Conservation (phyloP, 2,113 vertebrate genomes). For the Fregata magnificens region DNA sequence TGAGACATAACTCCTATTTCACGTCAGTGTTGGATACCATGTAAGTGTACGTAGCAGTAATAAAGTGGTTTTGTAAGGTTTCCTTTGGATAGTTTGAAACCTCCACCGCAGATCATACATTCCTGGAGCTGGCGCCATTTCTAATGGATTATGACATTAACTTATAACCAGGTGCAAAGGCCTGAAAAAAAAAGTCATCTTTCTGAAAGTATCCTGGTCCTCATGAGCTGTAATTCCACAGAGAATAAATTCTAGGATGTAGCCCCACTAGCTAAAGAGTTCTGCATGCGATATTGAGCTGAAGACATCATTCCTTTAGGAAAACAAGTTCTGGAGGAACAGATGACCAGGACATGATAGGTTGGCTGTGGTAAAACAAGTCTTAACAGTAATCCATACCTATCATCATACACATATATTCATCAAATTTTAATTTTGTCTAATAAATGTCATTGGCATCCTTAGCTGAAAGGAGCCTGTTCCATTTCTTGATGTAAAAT, state of each 20-base stretch:
- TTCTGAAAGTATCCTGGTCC: not conserved
- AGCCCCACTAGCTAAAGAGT: not conserved
- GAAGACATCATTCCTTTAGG: not conserved
- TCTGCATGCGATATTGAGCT: rapidly evolving
- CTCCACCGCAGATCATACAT: not conserved
- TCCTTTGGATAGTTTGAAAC: not conserved
- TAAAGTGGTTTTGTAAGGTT: not conserved
- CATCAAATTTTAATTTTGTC: not conserved
- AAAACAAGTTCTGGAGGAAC: not conserved
- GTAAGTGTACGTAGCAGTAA: not conserved
- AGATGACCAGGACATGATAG: not conserved
- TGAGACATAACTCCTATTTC: not conserved
- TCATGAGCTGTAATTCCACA: not conserved
- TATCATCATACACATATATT: not conserved
- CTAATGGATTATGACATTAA: not conserved
- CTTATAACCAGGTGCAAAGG: not conserved
- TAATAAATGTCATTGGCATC: not conserved
- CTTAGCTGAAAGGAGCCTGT: not conserved
- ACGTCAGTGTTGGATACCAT: not conserved
- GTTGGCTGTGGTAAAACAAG: not conserved
- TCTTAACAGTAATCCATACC: not conserved
- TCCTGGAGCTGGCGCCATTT: not conserved
- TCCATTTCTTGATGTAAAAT: not conserved
- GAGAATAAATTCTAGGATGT: not conserved
- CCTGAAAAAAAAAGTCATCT: not conserved